phyloP scores from a whole-genome alignment of 30 jellyfish, hydroid and myxozoan genomes.

The Haliclystus octoradiatus region DNA sequence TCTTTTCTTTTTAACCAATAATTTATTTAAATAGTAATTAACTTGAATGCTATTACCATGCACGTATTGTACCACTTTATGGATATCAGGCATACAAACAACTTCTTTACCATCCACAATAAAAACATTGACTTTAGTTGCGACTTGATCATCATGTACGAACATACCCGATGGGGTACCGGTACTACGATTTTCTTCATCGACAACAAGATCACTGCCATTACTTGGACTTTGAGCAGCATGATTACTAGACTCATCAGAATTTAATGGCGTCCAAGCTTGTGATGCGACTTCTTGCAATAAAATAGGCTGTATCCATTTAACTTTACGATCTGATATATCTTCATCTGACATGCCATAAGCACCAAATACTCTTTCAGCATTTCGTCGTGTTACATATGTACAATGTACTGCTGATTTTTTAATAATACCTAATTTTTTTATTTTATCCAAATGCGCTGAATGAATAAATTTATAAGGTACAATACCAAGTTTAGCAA shows the following conservation, averaged over 20 bases:
- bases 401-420: slow-evolving; percentile 96
- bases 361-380: slow-evolving; percentile 89
- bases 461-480: slow-evolving; percentile 93
- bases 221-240: neutral
- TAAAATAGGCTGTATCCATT: slow-evolving; percentile 50
- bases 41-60: slow-evolving; percentile 98
- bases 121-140: slow-evolving; percentile 46
- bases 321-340: slow-evolving; percentile 40
- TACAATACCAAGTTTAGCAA: slow-evolving; percentile 88
- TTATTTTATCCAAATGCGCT: slow-evolving; percentile 80
- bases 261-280: slow-evolving; percentile 21
- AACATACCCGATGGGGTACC: slow-evolving; percentile 3
- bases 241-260: slow-evolving; percentile 10
- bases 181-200: slow-evolving; percentile 7
- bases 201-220: slow-evolving; percentile 4
- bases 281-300: slow-evolving; percentile 40
- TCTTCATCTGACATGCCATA: slow-evolving; percentile 87
- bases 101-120: slow-evolving; percentile 91
- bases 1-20: slow-evolving; percentile 77
- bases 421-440: slow-evolving; percentile 79
- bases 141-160: slow-evolving; percentile 9
- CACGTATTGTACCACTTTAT: slow-evolving; percentile 67
- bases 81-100: slow-evolving; percentile 98
- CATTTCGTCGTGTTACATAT: slow-evolving; percentile 58
- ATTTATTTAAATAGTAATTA: slow-evolving; percentile 76